Base-by-base conservation (phyloP, 1,140 invertebrate genomes). In the Orchestia grillus region DNA sequence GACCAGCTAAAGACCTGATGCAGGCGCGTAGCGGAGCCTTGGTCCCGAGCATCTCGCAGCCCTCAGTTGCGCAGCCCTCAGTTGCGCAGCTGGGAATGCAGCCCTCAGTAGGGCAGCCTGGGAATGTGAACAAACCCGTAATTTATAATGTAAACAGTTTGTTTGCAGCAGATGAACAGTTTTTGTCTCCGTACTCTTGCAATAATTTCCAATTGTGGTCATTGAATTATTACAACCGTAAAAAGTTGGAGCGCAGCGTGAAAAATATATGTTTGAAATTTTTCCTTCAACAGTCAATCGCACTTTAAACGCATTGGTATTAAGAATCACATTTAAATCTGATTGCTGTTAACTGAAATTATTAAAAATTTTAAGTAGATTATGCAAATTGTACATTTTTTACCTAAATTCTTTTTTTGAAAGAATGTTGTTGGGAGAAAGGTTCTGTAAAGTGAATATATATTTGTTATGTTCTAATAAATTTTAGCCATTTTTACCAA, bases 391-490 rank as follows among this genome's bases (percentile, higher is more conserved):
- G 28, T 23, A 36, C 1, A 77, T 36, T 77, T 77, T 77, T 77
- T 77, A 19, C 1, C 15, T 77, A 3, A 3, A 77, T 19, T 23
- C 47, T 3, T 77, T 77, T 77, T 77, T 3, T 77, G 62, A 77
- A 77, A 15, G 28, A 44, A 19, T 90, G 16, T 41, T 90, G 42
- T 42, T 41, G 88, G 88, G 88, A 41, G n/a, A 44, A 90, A 42
- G 88, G 88, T 90, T 11, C 88, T 90, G 88, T 90, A 90, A 90
- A 90, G 42, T 42, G 88, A 90, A 90, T 42, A 90, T 42, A 90
- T 42, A 77, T 77, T 77, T 77, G 11, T 15, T 90, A 43, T 42
- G 4, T 90, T 42, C 42, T 42, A 90, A 42, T 42, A 42, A 90
- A 42, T 42, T 90, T 90, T 90, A 90, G 43, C 41, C 11, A 90